Base-by-base conservation (phyloP, 2,888 invertebrate species). In the Drosophila kambysellisi region DNA sequence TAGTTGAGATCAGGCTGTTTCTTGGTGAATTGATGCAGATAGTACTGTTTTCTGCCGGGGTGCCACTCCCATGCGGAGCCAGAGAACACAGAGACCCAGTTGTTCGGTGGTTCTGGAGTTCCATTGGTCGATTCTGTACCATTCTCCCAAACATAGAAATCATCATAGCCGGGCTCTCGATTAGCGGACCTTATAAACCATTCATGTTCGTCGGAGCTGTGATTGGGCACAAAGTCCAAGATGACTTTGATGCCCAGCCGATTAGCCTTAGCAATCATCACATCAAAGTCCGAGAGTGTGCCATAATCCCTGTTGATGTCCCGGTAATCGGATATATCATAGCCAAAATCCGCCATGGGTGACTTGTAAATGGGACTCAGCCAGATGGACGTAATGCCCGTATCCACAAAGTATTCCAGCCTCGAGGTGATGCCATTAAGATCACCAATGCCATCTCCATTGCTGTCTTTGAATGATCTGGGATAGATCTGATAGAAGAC, bases 1-100 rank as follows among this genome's bases (percentile, higher is more conserved):
- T 95, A 96, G 93, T 98, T 98, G 1, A 98, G 94, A 93, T 98
- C 98, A 0, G 98, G 97, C 88, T 98, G 96, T n/a, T 94, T 93
- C 11, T 90, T 82, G 1, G 95, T 94, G 87, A 97, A 98, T 83
- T 97, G 96, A 90, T 98, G 98, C 5, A 96, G 94, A 92, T 97
- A 98, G 90, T 94, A 97, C 90, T 96, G 96, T 70, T 95, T 92
- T 35, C 97, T 94, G 25, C 91, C 90, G 0, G 94, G 93, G 74
- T 95, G 94, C 94, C 95, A 98, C 20, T 94, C 94, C 97, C 97
- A 97, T 0, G 96, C 96, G 15, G 96, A 94, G 52, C 95, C 96
- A 39, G 95, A 94, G 84, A 96, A 96, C 0, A 92, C 92, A 25
- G 92, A 94, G 83, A 82, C 74, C 93, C 97, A 97, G 90, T 97